A percentile compares a stretch with the other conserved stretches of the same genome.
Evolutionary conservation across 2,113 vertebrate species (phyloP).

Genomic region (Meleagris gallopavo): DNA sequence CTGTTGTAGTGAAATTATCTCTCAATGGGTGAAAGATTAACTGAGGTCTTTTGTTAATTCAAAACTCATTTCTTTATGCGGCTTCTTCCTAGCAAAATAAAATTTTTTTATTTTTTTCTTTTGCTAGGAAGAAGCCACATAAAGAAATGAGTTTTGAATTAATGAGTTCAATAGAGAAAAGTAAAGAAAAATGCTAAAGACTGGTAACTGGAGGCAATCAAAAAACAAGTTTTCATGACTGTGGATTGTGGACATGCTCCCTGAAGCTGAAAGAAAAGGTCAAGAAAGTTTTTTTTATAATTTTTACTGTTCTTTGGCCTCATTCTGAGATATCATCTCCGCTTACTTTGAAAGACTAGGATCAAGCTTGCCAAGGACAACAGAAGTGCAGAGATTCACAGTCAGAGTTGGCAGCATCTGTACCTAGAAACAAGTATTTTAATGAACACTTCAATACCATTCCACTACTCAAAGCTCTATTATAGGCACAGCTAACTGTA

Average conservation of each 20-base stretch:
- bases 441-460: slow-evolving; percentile 20
- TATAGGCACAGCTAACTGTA: slow-evolving; percentile 12
- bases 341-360: neutral
- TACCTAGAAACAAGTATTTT: slow-evolving; percentile 44
- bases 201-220: neutral
- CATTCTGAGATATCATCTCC: neutral
- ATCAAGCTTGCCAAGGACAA: neutral
- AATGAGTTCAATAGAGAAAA: neutral
- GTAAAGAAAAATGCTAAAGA: neutral
- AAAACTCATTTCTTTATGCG: neutral
- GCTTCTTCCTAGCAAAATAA: neutral
- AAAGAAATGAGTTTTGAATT: neutral
- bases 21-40: neutral
- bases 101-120: neutral
- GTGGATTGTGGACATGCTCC: neutral
- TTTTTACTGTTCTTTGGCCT: neutral
- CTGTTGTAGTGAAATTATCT: neutral
- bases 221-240: neutral
- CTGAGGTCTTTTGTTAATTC: slow-evolving; percentile 4
- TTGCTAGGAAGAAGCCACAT: neutral
- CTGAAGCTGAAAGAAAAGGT: neutral
- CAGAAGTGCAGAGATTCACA: neutral
- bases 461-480: neutral
- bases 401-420: neutral
- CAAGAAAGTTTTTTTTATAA: neutral